Evolutionary conservation across 2,888 invertebrate genomes (phyloP).

Genomic region (Vanessa cardui): DNA sequence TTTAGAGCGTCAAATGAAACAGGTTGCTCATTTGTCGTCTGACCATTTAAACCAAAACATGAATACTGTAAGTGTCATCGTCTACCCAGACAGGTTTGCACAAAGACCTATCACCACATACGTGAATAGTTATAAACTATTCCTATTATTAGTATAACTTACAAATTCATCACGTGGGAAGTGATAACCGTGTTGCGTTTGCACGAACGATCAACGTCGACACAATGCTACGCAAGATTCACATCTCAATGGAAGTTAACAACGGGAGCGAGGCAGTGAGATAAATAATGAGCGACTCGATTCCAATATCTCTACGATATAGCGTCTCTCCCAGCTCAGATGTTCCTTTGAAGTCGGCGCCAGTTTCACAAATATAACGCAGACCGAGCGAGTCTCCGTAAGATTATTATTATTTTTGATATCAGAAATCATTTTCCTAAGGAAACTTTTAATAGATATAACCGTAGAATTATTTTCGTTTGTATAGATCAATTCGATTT

Average conservation of each 20-base stretch:
- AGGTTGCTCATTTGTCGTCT: too few species aligned
- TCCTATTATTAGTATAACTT: too few species aligned
- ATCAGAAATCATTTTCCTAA: neutral
- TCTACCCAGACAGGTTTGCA: too few species aligned
- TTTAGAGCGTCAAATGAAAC: too few species aligned
- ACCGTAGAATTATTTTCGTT: too few species aligned
- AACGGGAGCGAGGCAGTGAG: conserved; percentile 15
- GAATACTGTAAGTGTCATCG: too few species aligned
- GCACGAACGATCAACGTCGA: neutral
- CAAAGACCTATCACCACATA: too few species aligned
- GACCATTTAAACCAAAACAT: too few species aligned
- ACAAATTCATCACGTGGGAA: too few species aligned
- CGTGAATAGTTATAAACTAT: too few species aligned
- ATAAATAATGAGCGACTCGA: conserved; percentile 31
- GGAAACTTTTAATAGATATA: too few species aligned
- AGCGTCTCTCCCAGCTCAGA: conserved; percentile 24
- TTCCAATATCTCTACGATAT: conserved; percentile 29
- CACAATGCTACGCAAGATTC: conserved; percentile 20
- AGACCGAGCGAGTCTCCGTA: neutral
- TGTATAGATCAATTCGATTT: too few species aligned
- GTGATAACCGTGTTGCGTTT: neutral
- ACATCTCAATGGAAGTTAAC: conserved; percentile 24
- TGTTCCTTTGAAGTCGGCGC: conserved; percentile 32
- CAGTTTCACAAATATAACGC: neutral
- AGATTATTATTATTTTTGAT: conserved; percentile 5